These are phyloP conservation scores for Habropoda laboriosa DNA, from an alignment of 1,140 invertebrate species.

Conservation along the genomic window DNA sequence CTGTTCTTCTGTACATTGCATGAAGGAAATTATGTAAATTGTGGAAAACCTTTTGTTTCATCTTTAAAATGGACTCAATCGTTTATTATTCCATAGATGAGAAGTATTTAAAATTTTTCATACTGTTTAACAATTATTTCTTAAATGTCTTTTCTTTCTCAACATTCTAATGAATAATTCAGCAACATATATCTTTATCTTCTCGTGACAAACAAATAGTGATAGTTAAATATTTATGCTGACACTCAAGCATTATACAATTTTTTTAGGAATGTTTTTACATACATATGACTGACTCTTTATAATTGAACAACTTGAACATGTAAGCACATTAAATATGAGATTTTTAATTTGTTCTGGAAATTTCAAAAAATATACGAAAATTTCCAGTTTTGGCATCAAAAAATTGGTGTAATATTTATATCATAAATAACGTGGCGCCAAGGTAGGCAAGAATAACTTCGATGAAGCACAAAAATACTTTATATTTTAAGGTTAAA, in stretches of 20 bases:
- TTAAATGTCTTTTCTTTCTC: not conserved
- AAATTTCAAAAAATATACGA: not conserved
- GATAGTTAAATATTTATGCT: not conserved
- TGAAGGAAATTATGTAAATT: not conserved
- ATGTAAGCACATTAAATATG: not conserved
- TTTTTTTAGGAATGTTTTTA: constrained; percentile 19
- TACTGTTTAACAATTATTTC: not conserved
- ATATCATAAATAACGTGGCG: not conserved
- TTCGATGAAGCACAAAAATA: not conserved
- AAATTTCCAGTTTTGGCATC: constrained; percentile 11
- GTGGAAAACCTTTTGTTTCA: not conserved
- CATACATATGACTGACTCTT: not conserved
- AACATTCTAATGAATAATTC: not conserved
- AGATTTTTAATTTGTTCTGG: not conserved
- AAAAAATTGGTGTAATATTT: not conserved
- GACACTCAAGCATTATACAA: not conserved
- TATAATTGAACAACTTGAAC: not conserved
- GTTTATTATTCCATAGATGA: not conserved
- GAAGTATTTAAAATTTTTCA: not conserved
- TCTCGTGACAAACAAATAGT: not conserved
- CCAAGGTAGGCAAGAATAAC: constrained; percentile 17
- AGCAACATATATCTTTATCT: not conserved
- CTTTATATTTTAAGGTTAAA: constrained; percentile 93
- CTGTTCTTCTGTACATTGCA: constrained; percentile 1
- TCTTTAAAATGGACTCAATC: not conserved